Conservation (phyloP, 2,797 vertebrate genomes). For the Cyprinodon diabolis region DNA sequence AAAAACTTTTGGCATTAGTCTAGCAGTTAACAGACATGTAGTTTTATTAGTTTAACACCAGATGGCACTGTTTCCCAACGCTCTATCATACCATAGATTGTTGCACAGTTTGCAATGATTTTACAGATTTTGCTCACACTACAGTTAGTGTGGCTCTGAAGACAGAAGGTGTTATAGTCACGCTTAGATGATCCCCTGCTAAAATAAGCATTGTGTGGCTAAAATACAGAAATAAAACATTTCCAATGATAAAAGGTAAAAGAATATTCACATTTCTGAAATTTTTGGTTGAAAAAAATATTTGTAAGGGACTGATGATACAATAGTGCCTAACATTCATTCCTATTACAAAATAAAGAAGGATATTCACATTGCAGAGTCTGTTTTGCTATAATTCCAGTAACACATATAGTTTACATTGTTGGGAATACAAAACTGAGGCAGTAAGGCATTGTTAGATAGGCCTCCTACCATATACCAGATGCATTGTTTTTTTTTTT, state of each 20-base stretch:
- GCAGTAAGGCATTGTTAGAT: no score
- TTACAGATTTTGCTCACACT: neutral
- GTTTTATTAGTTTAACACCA: conserved; percentile 32
- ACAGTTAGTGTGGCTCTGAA: neutral
- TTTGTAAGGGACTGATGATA: neutral
- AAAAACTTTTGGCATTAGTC: no score
- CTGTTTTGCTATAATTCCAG: neutral
- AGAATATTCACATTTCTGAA: neutral
- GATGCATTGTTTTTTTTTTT: no score
- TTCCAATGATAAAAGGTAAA: neutral
- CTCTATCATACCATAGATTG: neutral
- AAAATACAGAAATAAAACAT: neutral
- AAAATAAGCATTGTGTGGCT: neutral
- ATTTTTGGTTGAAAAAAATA: no score
- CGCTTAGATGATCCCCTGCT: neutral
- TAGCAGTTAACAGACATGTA: neutral
- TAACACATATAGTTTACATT: neutral
- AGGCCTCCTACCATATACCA: neutral
- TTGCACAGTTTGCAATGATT: neutral
- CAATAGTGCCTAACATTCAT: neutral
- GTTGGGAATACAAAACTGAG: neutral
- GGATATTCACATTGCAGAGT: neutral
- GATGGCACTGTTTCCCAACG: conserved; percentile 54
- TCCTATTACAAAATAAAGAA: neutral
- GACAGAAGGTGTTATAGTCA: neutral